Evolutionary conservation across 2,113 vertebrate genomes (phyloP).

Genomic region (Centropus bengalensis): DNA sequence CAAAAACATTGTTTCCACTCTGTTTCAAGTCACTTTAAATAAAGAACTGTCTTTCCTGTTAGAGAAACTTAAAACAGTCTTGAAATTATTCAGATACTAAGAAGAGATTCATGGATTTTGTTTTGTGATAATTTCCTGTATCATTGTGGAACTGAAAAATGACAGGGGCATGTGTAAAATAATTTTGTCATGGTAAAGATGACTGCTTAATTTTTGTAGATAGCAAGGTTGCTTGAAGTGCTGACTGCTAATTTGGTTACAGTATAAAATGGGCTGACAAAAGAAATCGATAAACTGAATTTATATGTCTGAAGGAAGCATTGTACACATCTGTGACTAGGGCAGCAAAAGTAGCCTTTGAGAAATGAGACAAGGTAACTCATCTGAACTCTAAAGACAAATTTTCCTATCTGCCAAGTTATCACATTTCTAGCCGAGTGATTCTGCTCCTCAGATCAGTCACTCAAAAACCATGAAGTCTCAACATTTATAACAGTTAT

Average conservation of each 20-base stretch:
- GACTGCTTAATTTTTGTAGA: not conserved
- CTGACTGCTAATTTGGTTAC: constrained; percentile 35
- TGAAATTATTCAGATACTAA: not conserved
- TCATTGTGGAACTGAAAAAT: not conserved
- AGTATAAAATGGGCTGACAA: not conserved
- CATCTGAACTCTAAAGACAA: not conserved
- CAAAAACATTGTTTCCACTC: not conserved
- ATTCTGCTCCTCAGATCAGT: not conserved
- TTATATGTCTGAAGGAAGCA: constrained; percentile 20
- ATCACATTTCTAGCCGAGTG: not conserved
- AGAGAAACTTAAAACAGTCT: not conserved
- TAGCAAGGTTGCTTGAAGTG: constrained; percentile 22
- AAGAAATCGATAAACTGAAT: constrained; percentile 37
- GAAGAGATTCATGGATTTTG: not conserved
- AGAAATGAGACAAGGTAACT: not conserved
- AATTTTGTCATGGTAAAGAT: not conserved
- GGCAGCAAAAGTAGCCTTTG: not conserved
- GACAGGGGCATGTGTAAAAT: not conserved
- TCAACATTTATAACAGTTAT: not conserved
- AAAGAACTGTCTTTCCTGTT: not conserved
- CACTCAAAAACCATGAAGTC: not conserved
- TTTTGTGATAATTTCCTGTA: not conserved
- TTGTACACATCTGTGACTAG: not conserved
- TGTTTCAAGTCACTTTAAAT: constrained; percentile 12
- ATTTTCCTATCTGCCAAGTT: not conserved